phyloP scores from a whole-genome alignment of 1,140 invertebrate genomes.

The Drosophila novamexicana region DNA sequence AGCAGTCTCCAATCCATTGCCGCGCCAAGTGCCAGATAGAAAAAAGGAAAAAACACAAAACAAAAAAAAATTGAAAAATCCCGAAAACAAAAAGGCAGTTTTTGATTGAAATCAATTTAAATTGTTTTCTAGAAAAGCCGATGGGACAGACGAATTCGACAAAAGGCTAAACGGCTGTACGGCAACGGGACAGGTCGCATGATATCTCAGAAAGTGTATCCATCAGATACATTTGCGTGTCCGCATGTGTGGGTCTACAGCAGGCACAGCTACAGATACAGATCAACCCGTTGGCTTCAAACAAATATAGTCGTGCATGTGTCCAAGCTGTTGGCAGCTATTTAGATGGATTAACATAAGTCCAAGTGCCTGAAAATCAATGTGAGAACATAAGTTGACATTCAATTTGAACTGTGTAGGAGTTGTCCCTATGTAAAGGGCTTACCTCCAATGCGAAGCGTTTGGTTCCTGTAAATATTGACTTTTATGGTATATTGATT shows the following conservation, averaged over 20 bases:
- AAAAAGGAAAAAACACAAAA: conserved; percentile 34
- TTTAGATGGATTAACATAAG: conserved; percentile 76
- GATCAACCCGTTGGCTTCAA: conserved; percentile 49
- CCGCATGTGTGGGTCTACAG: conserved; percentile 46
- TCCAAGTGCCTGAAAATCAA: conserved; percentile 66
- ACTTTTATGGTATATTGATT: not conserved
- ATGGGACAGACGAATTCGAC: conserved; percentile 45
- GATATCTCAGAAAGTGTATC: conserved; percentile 51
- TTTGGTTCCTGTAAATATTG: not conserved
- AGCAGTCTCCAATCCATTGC: conserved; percentile 52
- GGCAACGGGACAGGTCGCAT: conserved; percentile 34
- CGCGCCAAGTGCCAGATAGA: conserved; percentile 58
- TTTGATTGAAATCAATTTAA: conserved; percentile 83
- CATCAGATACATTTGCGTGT: conserved; percentile 59
- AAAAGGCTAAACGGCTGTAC: conserved; percentile 49
- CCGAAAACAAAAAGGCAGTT: conserved; percentile 77
- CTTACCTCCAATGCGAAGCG: not conserved
- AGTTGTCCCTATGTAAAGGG: conserved; percentile 37
- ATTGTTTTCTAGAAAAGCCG: conserved; percentile 80
- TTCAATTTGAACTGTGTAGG: conserved; percentile 48
- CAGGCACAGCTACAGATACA: conserved; percentile 29
- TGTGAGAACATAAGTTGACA: conserved; percentile 58
- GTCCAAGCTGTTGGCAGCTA: conserved; percentile 75
- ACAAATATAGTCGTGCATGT: conserved; percentile 73
- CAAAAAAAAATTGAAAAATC: conserved; percentile 56